Evolutionary conservation across 64 coral and sea anemone genomes (phyloP), one percentile per base, ranked within the genome.

Genomic region (Platygyra sinensis): DNA sequence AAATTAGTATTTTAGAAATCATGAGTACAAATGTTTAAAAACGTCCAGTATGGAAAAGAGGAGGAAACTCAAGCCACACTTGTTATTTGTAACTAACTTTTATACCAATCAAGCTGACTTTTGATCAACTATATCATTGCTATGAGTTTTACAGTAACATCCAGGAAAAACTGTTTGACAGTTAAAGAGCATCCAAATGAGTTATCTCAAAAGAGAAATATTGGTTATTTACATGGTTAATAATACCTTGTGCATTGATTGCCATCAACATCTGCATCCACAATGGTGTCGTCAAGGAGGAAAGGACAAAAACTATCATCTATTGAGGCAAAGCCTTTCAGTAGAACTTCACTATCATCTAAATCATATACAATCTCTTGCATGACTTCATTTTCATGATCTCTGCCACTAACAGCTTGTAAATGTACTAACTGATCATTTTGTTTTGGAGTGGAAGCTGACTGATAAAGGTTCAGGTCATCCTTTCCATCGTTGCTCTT

Each of bases 191-290:
- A 39, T 39, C 5, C 5, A 5, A 39, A 39, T 39, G 38, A 39
- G 38, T 39, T 85, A 29, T 12, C 30, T 67, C 8, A 24, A 85
- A 67, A 67, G 30, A 10, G 31, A 25, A 22, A 50, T 86, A 2
- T 24, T 69, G 38, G 38, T 5, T 42, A n/a, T 86, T 42, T 16
- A 30, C 60, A 15, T 38, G 38, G 16, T 39, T 86, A 3, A 39
- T 39, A 39, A 39, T 39, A 86, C 82, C 32, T 86, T 86, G 61
- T 62, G 36, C 72, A 32, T 65, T 86, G 82, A 67, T 64, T 86
- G 82, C 10, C 67, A 67, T 39, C 38, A 39, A 39, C 38, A 39
- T 3, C 38, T 39, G 38, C 2, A 39, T 39, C 38, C 38, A 39
- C 38, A 39, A 39, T 5, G 5, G 38, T 86, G 16, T 86, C 62